Base-by-base conservation (phyloP, 2,888 invertebrate genomes). In the Drosophila helvetica region DNA sequence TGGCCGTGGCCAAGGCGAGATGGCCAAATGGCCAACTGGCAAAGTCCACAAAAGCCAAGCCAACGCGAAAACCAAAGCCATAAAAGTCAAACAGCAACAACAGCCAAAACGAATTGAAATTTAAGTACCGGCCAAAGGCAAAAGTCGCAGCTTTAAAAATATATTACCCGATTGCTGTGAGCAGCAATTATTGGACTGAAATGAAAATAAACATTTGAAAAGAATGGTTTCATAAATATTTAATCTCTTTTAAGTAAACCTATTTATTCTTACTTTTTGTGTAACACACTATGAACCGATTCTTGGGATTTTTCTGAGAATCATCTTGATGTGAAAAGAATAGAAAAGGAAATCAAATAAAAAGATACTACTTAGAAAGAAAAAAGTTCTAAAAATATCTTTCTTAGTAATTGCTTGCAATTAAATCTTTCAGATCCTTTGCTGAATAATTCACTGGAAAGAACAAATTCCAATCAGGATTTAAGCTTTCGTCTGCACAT, bases 61-160 rank as follows among this genome's bases (percentile, higher is more conserved):
- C 62, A 42, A 46, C 38, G 51, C 59, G 33, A 62, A 63, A 57
- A 47, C 45, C 77, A 68, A 73, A 77, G 77, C 77, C 77, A 77
- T 74, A 83, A 74, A 71, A 71, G 73, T 77, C 77, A 72, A 50
- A 43, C 50, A 61, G 47, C 60, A 69, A 74, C 62, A 75, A 67
- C 56, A 58, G 55, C 45, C 22, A 45, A 48, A 62, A 58, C 54
- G 67, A 67, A 55, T 53, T 62, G 55, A 62, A 73, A 60, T 53
- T 72, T 62, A 72, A 72, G 73, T 69, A 70, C 69, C 57, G 48
- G 33, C 66, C 56, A 45, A 66, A 55, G 69, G 69, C 69, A 66
- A 68, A 69, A 50, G 69, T 69, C 56, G 48, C 56, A 30, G 69
- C 33, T 38, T 55, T 46, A 48, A 63, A 27, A 46, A 17, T 45